These are phyloP conservation scores for Cinara cedri DNA, from an alignment of 2,888 invertebrate genomes.

Conservation along the genomic window DNA sequence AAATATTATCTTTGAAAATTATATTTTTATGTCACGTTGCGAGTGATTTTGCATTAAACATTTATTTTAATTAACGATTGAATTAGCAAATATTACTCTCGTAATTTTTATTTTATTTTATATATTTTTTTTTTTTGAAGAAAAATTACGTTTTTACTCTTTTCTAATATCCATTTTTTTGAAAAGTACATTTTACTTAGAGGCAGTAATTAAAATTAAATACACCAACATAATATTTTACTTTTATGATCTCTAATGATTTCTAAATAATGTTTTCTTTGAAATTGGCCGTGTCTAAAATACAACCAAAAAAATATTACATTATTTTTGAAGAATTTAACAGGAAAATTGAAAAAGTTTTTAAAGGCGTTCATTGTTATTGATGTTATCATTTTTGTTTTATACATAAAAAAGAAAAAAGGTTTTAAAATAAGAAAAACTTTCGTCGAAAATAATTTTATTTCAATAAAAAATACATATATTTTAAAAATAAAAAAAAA, in stretches of 20 bases:
- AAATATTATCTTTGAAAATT: too few species aligned
- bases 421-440: slow-evolving; percentile 8
- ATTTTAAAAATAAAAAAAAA: too few species aligned
- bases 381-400: slow-evolving; percentile 20
- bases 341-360: slow-evolving; percentile 47
- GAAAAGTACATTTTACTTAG: too few species aligned
- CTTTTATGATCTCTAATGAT: background rate
- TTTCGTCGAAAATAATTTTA: slow-evolving; percentile 23
- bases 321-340: slow-evolving; percentile 11
- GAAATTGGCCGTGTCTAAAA: slow-evolving; percentile 1
- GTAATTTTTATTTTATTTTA: too few species aligned
- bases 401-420: background rate
- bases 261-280: background rate
- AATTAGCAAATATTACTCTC: too few species aligned
- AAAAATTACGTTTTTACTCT: too few species aligned
- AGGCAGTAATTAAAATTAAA: background rate
- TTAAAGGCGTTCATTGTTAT: slow-evolving; percentile 9
- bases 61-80: background rate
- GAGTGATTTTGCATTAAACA: background rate
- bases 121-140: too few species aligned
- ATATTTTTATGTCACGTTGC: background rate
- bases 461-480: too few species aligned
- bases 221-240: background rate
- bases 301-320: background rate
- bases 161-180: too few species aligned